phyloP scores from a whole-genome alignment of 2,113 vertebrate species.

The Pipra filicauda region DNA sequence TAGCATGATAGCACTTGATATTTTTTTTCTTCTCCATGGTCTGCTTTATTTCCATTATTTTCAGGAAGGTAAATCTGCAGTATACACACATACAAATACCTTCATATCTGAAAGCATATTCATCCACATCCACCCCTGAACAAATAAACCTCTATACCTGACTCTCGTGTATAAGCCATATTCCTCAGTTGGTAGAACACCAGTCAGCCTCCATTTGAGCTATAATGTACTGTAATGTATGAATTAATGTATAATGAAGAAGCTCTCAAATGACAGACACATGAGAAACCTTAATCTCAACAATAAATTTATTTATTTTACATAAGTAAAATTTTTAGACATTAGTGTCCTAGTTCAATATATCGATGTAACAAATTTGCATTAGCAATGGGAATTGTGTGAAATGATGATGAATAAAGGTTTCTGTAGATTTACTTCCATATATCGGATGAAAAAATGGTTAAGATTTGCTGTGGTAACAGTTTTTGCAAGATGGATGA shows the following conservation, averaged over 20 bases:
- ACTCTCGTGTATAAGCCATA: neutral
- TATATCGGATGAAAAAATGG: neutral
- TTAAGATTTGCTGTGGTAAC: neutral
- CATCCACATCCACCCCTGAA: neutral
- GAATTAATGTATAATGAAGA: neutral
- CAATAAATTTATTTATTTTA: neutral
- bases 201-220: neutral
- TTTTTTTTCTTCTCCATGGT: neutral
- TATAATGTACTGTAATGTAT: neutral
- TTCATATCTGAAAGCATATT: neutral
- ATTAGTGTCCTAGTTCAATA: neutral
- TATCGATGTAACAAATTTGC: neutral
- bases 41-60: neutral
- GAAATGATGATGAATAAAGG: neutral
- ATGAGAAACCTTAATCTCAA: neutral
- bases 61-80: neutral
- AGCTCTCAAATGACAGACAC: neutral
- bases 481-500: neutral
- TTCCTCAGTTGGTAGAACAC: neutral
- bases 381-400: neutral
- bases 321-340: neutral
- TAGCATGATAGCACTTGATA: neutral
- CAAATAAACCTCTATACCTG: neutral
- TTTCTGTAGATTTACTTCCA: neutral
- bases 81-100: neutral